phyloP scores from a whole-genome alignment of 2,113 vertebrate species.

The Etheostoma cragini region DNA sequence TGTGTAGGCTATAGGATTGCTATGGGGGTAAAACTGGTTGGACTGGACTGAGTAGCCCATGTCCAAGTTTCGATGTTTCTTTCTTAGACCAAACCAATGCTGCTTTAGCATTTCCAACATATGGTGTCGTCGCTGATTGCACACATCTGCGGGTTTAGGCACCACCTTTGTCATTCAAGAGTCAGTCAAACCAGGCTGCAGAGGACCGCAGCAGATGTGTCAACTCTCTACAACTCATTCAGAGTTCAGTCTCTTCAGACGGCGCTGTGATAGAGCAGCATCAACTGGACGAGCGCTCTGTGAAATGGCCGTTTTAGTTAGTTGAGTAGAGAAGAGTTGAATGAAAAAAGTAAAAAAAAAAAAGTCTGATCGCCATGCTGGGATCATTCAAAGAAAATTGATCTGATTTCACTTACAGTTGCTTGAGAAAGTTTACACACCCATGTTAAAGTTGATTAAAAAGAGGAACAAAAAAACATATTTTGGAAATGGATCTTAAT shows the following conservation, averaged over 20 bases:
- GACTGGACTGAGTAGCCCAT: too few relatives aligned
- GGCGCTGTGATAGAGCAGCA: background rate
- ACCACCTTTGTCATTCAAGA: constrained; percentile 20
- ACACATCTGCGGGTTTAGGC: constrained; percentile 62
- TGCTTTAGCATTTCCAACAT: background rate
- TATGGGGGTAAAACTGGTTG: background rate
- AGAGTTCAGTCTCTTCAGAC: background rate
- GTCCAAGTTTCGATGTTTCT: background rate
- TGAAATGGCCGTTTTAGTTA: background rate
- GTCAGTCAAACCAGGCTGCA: constrained; percentile 25
- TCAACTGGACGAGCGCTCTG: too few relatives aligned
- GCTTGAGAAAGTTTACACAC: too few relatives aligned
- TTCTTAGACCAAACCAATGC: background rate
- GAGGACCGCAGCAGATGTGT: constrained; percentile 29
- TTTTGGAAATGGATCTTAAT: too few relatives aligned
- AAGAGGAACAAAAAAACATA: too few relatives aligned
- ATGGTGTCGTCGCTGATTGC: constrained; percentile 57
- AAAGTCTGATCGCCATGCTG: background rate
- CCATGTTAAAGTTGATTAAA: too few relatives aligned
- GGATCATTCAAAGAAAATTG: background rate
- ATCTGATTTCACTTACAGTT: background rate
- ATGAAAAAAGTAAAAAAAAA: background rate
- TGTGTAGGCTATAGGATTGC: background rate
- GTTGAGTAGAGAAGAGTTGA: background rate
- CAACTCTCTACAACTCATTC: background rate